A percentile compares a stretch with the other conserved stretches of the same genome.
Conservation (phyloP, 1,140 invertebrate species). For the Cotesia chilonis region DNA sequence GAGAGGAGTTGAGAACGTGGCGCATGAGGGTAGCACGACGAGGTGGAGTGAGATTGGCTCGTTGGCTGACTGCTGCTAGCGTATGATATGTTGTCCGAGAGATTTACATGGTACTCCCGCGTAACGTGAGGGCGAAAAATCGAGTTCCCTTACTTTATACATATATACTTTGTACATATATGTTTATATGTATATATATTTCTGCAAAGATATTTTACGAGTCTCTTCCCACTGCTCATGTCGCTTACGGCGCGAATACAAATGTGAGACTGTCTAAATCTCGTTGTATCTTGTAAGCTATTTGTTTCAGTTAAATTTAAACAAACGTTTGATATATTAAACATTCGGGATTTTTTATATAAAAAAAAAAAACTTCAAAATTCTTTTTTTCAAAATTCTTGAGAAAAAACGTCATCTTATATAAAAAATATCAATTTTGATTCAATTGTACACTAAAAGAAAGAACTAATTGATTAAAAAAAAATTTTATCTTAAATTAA, state of each 20-base stretch:
- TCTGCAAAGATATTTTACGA: conserved; percentile 25
- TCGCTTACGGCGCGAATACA: conserved; percentile 28
- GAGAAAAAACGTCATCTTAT: no score
- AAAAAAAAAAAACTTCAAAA: no score
- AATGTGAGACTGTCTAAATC: conserved; percentile 14
- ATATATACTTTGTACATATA: conserved; percentile 9
- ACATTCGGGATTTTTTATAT: not conserved
- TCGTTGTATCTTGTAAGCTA: conserved; percentile 3
- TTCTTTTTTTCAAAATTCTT: no score
- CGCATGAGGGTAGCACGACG: conserved; percentile 5
- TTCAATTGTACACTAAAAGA: no score
- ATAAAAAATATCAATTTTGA: no score
- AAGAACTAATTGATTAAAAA: no score
- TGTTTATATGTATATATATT: not conserved
- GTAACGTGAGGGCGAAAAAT: conserved; percentile 54
- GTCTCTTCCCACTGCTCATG: conserved; percentile 17
- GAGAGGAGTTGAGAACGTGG: conserved; percentile 18
- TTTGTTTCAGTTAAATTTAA: not conserved
- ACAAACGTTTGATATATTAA: no score
- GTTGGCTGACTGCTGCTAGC: conserved; percentile 39
- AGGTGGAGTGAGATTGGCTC: conserved; percentile 30
- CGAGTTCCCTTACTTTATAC: conserved; percentile 48
- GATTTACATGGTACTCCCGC: conserved; percentile 59
- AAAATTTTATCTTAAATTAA: no score
- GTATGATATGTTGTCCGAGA: conserved; percentile 60